Conservation (phyloP, 2,113 vertebrate genomes). For the Pica pica region DNA sequence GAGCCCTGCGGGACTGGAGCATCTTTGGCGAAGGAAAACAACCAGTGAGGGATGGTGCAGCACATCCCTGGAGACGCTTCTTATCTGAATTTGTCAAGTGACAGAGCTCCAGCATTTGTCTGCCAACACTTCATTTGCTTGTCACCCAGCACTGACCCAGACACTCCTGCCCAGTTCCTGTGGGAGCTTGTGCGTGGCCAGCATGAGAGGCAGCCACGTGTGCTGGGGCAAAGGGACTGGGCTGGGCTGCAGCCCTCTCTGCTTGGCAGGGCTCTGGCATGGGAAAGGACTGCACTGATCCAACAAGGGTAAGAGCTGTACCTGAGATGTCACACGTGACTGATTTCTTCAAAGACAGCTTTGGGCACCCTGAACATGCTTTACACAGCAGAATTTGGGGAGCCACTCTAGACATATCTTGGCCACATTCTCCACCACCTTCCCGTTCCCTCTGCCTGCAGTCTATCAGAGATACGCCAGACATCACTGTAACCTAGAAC, state of each 20-base stretch:
- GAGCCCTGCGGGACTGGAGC: background rate
- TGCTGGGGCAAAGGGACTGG: background rate
- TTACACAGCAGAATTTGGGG: background rate
- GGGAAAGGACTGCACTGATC: background rate
- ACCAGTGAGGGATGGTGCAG: background rate
- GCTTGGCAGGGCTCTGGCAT: background rate
- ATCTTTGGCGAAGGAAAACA: background rate
- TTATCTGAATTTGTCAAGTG: background rate
- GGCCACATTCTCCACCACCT: background rate
- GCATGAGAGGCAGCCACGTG: accelerated
- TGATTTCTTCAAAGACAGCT: background rate
- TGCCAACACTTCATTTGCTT: background rate
- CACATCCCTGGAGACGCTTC: background rate
- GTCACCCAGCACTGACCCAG: background rate
- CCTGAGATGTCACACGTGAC: background rate
- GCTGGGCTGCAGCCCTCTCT: background rate
- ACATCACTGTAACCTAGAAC: background rate
- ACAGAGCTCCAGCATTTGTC: background rate
- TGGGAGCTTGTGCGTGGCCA: accelerated
- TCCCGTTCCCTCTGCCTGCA: accelerated
- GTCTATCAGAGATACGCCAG: background rate
- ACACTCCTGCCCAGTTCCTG: background rate
- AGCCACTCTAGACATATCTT: background rate
- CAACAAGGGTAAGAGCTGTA: background rate
- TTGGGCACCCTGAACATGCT: background rate